phyloP scores from a whole-genome alignment of 2,797 vertebrate species.

The Bradypus variegatus region DNA sequence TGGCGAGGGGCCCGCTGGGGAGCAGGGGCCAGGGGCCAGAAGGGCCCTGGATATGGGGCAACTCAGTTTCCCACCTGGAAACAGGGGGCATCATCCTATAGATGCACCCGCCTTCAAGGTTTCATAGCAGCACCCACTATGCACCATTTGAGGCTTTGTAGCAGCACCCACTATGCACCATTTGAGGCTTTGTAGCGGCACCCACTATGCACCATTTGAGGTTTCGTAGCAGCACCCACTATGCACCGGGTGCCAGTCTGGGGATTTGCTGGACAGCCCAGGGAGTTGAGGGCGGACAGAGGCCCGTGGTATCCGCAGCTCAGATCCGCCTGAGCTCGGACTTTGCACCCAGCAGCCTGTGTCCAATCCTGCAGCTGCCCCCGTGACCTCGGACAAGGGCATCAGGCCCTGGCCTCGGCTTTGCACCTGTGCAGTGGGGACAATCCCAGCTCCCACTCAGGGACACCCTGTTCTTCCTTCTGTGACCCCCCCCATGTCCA shows the following conservation, averaged over 20 bases:
- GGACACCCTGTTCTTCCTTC: too few relatives aligned
- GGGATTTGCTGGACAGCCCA: too few relatives aligned
- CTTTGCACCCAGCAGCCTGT: background rate
- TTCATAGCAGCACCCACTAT: too few relatives aligned
- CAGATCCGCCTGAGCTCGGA: background rate
- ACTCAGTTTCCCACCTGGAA: background rate
- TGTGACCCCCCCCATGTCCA: background rate
- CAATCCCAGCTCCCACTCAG: background rate
- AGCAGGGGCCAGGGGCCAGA: background rate
- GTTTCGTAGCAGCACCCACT: background rate
- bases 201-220: too few relatives aligned
- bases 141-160: too few relatives aligned
- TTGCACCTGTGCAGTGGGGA: background rate
- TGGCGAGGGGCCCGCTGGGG: background rate
- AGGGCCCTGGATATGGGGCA: background rate
- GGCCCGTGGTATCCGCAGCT: background rate
- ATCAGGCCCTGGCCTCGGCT: background rate
- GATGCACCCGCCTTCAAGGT: background rate
- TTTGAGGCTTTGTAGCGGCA: too few relatives aligned
- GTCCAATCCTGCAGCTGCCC: background rate
- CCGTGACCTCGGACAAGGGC: background rate
- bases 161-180: background rate
- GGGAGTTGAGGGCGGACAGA: background rate
- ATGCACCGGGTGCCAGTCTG: too few relatives aligned
- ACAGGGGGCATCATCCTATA: background rate